These are phyloP conservation scores for Microcebus murinus DNA, from an alignment of 2,113 vertebrate species.

Conservation along the genomic window DNA sequence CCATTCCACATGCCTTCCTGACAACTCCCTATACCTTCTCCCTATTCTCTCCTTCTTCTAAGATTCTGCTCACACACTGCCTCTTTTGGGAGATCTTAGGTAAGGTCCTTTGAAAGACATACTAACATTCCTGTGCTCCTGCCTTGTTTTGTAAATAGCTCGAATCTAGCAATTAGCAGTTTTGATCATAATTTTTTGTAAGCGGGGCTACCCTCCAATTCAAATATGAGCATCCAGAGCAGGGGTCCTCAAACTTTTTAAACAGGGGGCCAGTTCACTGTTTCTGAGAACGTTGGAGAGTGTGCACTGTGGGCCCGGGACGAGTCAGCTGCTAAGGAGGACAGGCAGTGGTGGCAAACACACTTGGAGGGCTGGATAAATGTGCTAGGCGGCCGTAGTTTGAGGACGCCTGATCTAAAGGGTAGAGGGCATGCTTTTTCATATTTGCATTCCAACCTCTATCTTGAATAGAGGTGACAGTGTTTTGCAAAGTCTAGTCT, in stretches of 20 bases:
- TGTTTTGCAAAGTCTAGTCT: neutral
- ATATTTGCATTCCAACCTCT: neutral
- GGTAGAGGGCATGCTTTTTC: neutral
- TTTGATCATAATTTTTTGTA: neutral
- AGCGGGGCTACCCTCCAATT: neutral
- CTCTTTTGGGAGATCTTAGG: neutral
- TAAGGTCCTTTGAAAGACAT: neutral
- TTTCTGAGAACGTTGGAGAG: too few relatives aligned
- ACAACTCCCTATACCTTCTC: neutral
- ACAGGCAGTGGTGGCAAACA: too few relatives aligned
- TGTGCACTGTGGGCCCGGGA: too few relatives aligned
- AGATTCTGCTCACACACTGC: neutral
- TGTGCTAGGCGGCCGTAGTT: too few relatives aligned
- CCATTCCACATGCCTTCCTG: neutral
- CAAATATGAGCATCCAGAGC: neutral
- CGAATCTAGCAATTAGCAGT: neutral
- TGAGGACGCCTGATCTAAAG: too few relatives aligned
- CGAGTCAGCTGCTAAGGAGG: too few relatives aligned
- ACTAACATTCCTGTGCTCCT: neutral
- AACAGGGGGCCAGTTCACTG: too few relatives aligned
- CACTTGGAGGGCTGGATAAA: too few relatives aligned
- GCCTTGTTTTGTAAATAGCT: neutral
- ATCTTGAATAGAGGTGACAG: neutral
- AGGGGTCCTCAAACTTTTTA: too few relatives aligned
- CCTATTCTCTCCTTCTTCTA: neutral